Percentiles rank a stretch among this genome's conserved stretches.
Conservation (phyloP, 30 jellyfish, hydroid and myxozoan genomes). For the Catostylus mosaicus region DNA sequence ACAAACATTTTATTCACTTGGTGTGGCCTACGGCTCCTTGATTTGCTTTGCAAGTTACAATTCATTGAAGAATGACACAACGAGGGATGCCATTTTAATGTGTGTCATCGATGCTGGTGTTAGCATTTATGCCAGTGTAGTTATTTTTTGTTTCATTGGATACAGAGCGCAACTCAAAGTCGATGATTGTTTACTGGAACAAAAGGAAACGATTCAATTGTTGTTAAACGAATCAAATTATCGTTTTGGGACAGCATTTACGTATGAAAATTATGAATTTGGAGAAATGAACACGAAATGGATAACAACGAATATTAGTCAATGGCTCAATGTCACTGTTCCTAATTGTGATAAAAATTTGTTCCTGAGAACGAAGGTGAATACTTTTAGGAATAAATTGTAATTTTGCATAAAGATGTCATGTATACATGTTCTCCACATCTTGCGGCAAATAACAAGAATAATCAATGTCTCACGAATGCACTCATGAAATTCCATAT, state of each 20-base stretch:
- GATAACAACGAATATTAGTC: slow-evolving; percentile 42
- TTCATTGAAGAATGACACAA: slow-evolving; percentile 95
- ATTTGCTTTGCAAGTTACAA: slow-evolving; percentile 98
- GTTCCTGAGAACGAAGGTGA: slow-evolving; percentile 61
- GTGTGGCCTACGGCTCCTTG: slow-evolving; percentile 97
- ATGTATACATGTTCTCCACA: no score
- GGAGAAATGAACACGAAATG: slow-evolving; percentile 47
- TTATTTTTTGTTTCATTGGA: slow-evolving; percentile 95
- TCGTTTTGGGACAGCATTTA: slow-evolving; percentile 63
- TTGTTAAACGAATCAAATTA: slow-evolving; percentile 60
- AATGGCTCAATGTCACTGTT: slow-evolving; percentile 47
- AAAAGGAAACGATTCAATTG: slow-evolving; percentile 18
- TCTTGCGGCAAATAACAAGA: no score
- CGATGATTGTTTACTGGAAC: slow-evolving; percentile 71
- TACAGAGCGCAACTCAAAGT: slow-evolving; percentile 93
- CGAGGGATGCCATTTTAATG: slow-evolving; percentile 89
- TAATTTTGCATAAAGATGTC: no score
- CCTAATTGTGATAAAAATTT: slow-evolving; percentile 56
- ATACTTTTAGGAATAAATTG: no score
- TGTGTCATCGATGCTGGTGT: slow-evolving; percentile 98
- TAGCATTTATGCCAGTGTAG: slow-evolving; percentile 97
- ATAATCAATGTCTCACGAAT: no score
- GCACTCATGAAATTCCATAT: no score
- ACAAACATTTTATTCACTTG: slow-evolving; percentile 96
- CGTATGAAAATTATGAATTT: slow-evolving; percentile 59